These are phyloP conservation scores for Dasyurus viverrinus DNA, from an alignment of 2,113 vertebrate species.

Conservation along the genomic window DNA sequence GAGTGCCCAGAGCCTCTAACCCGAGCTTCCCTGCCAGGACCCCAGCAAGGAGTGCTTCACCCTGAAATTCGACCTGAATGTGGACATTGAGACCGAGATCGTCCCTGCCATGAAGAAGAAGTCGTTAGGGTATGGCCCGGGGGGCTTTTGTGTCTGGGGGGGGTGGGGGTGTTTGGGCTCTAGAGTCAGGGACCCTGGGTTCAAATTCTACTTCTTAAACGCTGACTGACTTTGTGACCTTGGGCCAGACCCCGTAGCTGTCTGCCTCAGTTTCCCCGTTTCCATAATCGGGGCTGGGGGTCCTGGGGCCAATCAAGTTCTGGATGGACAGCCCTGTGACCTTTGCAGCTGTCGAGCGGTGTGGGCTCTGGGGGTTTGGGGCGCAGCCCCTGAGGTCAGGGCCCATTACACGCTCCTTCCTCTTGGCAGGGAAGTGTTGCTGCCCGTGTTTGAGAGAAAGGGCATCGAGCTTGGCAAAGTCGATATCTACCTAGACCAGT, in stretches of 20 bases:
- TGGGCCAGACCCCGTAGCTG: too few species aligned
- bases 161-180: too few species aligned
- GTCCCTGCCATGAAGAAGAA: conserved; percentile 96
- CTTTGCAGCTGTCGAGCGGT: neutral
- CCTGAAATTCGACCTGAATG: conserved; percentile 94
- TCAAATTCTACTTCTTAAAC: neutral
- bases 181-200: too few species aligned
- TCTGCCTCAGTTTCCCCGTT: neutral
- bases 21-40: conserved; percentile 83
- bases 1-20: neutral
- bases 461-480: conserved; percentile 89
- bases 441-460: conserved; percentile 94
- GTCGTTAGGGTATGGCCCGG: conserved; percentile 88
- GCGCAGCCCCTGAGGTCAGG: neutral
- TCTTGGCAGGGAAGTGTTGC: conserved; percentile 90
- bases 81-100: conserved; percentile 91
- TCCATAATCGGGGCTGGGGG: neutral
- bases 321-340: neutral
- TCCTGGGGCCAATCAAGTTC: neutral
- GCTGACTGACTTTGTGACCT: too few species aligned
- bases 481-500: conserved; percentile 96
- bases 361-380: conserved; percentile 74
- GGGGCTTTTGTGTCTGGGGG: neutral
- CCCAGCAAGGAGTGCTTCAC: conserved; percentile 98
- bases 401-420: neutral